Evolutionary conservation across 2,113 vertebrate species (phyloP), one percentile per base, ranked within the genome.

Genomic region (Hemichromis elongatus): DNA sequence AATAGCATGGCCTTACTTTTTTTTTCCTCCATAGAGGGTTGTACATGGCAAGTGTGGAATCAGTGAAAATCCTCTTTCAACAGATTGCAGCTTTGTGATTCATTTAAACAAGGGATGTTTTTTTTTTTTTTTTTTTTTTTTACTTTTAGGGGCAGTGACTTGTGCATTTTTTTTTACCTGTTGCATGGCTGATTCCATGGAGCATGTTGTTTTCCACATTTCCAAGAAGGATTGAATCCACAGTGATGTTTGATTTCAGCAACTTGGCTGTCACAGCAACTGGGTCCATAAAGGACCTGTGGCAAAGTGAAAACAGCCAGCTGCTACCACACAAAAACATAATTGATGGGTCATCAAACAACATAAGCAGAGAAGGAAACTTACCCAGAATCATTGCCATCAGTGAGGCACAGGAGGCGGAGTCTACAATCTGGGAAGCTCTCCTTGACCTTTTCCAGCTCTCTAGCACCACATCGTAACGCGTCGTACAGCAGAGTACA

Each of bases 171-270:
- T 19, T n/a, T 79, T 66, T 68, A 93, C 95, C 95, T 90, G 95
- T 95, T 80, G 88, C 94, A 63, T 91, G 92, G 84, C 93, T 95
- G 82, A 95, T 95, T 56, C 93, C 95, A 83, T 94, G 93, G 14
- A 95, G 82, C 30, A 93, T 87, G 2, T 9, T 89, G 79, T 94
- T 94, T 2, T 83, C 35, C 19, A 85, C 88, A 1, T 88, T 24
- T 79, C 93, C 93, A 47, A 95, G 80, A 50, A 94, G 80, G 47
- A 95, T 73, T 6, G 93, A 87, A 84, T 95, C 94, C 59, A 95
- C 92, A 73, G 90, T 26, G 9, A 95, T 47, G 52, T 91, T 55
- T 2, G 77, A 59, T 7, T 75, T 50, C 0, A 94, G 83, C 83
- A 95, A 19, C 18, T 63, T 93, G 30, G 26, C 79, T 30, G 92